Evolutionary conservation across 2,797 vertebrate species (phyloP).

Genomic region (Buphagus erythrorhynchus): DNA sequence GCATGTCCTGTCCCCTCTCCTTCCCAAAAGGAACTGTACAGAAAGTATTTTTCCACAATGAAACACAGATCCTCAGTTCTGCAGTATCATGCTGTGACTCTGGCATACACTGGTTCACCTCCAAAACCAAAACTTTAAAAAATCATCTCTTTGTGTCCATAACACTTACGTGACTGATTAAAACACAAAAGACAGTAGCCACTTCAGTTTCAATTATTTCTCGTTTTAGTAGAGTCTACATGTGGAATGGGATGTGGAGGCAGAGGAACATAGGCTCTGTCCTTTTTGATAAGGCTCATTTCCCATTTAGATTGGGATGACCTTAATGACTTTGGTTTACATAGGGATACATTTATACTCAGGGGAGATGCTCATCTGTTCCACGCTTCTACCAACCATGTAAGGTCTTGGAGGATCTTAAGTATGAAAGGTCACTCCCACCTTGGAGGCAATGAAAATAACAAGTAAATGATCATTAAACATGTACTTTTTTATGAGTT

Average conservation of each 20-base stretch:
- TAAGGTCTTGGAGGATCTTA: background rate
- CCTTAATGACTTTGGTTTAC: background rate
- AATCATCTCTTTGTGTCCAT: background rate
- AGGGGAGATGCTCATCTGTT: background rate
- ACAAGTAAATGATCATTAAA: background rate
- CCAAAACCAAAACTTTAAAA: background rate
- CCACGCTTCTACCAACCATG: background rate
- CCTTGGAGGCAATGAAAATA: background rate
- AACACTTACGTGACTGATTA: background rate
- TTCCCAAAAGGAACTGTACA: background rate
- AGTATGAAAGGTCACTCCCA: background rate
- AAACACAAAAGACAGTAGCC: background rate
- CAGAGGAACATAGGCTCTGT: background rate
- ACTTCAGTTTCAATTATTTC: background rate
- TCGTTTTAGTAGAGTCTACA: background rate
- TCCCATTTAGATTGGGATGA: background rate
- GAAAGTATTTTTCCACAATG: slow-evolving; percentile 30
- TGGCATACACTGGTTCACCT: background rate
- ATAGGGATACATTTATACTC: fast-evolving
- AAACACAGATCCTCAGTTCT: background rate
- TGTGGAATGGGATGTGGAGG: background rate
- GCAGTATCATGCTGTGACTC: background rate
- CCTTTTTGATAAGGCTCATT: background rate
- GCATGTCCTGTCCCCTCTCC: background rate
- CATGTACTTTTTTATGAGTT: fast-evolving